Percentiles rank a stretch among this genome's conserved stretches.
Evolutionary conservation across 2,888 invertebrate species (phyloP).

Genomic region (Tolmerus cingulatus): DNA sequence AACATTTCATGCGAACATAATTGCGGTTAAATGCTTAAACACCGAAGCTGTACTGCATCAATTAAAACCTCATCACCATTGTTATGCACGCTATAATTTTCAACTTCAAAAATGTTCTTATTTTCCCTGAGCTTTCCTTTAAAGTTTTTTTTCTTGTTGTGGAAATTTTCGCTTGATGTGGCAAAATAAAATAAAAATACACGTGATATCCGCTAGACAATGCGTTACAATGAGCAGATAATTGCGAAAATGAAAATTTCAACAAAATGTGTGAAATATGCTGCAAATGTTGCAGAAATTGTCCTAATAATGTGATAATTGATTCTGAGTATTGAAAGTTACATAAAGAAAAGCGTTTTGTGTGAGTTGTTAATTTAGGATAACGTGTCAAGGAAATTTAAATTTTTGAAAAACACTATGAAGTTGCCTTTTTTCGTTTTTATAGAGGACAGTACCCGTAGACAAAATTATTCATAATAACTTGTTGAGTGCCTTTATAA

Average conservation of each 20-base stretch:
- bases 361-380: not conserved
- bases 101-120: not conserved
- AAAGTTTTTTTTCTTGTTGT: not conserved
- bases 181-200: not conserved
- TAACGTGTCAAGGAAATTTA: not conserved
- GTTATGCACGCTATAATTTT: not conserved
- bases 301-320: not conserved
- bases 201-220: not conserved
- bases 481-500: not conserved
- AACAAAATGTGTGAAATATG: not conserved
- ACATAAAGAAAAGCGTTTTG: not conserved
- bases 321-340: not conserved
- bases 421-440: not conserved
- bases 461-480: not conserved
- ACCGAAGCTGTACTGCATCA: not conserved
- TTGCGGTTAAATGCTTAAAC: not conserved
- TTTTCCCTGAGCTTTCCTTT: not conserved
- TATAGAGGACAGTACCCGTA: not conserved
- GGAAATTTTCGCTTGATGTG: not conserved
- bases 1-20: not conserved
- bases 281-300: not conserved
- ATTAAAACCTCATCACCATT: not conserved
- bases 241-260: not conserved
- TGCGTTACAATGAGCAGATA: not conserved
- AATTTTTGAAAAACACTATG: not conserved